Evolutionary conservation across 2,113 vertebrate genomes (phyloP), one percentile per base, ranked within the genome.

Genomic region (Tringa solitaria): DNA sequence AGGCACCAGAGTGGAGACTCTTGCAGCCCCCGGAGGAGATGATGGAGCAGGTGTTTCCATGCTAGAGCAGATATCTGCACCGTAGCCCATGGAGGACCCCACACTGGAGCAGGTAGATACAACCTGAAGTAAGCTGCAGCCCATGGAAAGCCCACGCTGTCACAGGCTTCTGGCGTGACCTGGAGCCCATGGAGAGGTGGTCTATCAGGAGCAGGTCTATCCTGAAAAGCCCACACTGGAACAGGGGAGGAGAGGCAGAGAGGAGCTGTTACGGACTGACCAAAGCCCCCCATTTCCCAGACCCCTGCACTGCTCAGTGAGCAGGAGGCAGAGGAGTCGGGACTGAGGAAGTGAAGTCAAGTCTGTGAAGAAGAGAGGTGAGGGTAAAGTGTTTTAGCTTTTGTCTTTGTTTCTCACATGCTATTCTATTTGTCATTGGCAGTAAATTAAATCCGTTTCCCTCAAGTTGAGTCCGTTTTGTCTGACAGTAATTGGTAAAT

Each of bases 101-200:
- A 48, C 15, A 7, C 4, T 0, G 0, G 45, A 33, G 45, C 35
- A 37, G 35, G 27, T 59, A 24, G 45, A 6, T 60, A 15, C 50
- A 7, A n/a, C 48, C 41, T 39, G 21, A 68, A 73, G 53, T 26
- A 72, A 65, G 15, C 33, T 72, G 68, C n/a, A 32, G 43, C 24
- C 28, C 43, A 13, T 1, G 6, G 35, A 43, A 1, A 76, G 18
- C 26, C 33, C 12, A 11, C 0, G 0, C 2, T 75, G 32, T 33
- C 69, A 15, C 22, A 65, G 45, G 9, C 6, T 48, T 7, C 37
- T 72, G 81, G 33, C 23, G 39, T 23, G 35, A 27, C 22, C 41
- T 61, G 19, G 22, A 41, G 41, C 10, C 33, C 5, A 2, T 48
- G 83, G 33, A 45, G 15, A 46, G 17, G 21, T 43, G 27, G 27